Conservation (phyloP, 2,797 vertebrate genomes). For the Anabas testudineus region DNA sequence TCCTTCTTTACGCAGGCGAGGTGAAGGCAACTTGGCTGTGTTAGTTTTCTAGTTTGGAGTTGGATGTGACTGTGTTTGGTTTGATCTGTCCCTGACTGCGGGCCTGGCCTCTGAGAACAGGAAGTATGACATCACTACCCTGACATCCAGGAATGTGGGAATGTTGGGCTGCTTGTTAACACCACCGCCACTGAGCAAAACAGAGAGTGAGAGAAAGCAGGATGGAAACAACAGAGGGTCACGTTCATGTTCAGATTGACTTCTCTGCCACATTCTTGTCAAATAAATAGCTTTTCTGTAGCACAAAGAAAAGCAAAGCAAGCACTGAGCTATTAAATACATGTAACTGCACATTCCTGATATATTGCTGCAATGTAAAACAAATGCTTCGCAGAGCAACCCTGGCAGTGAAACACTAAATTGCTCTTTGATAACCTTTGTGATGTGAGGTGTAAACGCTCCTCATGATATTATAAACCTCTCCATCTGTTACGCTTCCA, state of each 20-base stretch:
- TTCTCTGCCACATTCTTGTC: neutral
- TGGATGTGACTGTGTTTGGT: slow-evolving; percentile 53
- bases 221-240: slow-evolving; percentile 22
- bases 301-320: neutral
- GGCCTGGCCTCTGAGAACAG: slow-evolving; percentile 74
- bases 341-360: neutral
- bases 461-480: neutral
- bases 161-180: slow-evolving; percentile 74
- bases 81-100: slow-evolving; percentile 76
- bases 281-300: neutral
- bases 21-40: slow-evolving; percentile 21
- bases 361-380: neutral
- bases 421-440: neutral
- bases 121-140: slow-evolving; percentile 83
- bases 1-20: slow-evolving; percentile 27
- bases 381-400: neutral
- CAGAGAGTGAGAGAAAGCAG: slow-evolving; percentile 36
- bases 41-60: slow-evolving; percentile 6
- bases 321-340: neutral
- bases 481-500: neutral
- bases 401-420: neutral
- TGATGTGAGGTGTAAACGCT: neutral
- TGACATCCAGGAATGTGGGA: slow-evolving; percentile 84
- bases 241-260: neutral
- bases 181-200: slow-evolving; percentile 54